These are phyloP conservation scores for Kobus ellipsiprymnus DNA, from an alignment of 2,113 vertebrate genomes.

Conservation along the genomic window DNA sequence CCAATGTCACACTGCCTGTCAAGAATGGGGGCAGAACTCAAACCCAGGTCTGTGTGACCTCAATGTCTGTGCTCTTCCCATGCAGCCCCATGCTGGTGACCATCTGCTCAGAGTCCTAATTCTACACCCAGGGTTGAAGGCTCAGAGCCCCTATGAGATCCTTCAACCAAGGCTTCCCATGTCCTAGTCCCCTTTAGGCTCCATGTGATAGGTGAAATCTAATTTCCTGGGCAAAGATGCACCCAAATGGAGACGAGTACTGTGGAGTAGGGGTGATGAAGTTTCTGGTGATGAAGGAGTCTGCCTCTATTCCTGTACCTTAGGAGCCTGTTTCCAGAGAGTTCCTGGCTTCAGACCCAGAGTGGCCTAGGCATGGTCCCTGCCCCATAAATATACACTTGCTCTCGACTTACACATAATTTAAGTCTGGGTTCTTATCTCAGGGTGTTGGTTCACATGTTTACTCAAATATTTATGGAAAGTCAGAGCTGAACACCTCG, in stretches of 20 bases:
- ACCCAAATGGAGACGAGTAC: background rate
- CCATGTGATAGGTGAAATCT: background rate
- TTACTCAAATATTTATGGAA: constrained; percentile 72
- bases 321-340: background rate
- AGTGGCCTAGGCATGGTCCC: constrained; percentile 12
- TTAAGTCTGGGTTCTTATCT: constrained; percentile 63
- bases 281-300: background rate
- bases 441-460: constrained; percentile 61
- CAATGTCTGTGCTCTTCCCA: background rate
- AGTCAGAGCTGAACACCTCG: constrained; percentile 31
- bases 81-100: background rate
- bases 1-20: background rate
- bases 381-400: constrained; percentile 59
- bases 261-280: background rate
- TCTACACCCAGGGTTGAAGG: background rate
- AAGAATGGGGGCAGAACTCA: background rate
- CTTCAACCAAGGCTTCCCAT: background rate
- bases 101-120: background rate
- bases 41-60: background rate
- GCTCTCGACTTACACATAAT: constrained; percentile 43
- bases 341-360: background rate
- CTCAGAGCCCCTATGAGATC: background rate
- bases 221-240: background rate
- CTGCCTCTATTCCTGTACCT: background rate
- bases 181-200: background rate